Base-by-base conservation (phyloP, 2,888 invertebrate species). In the Andrena praecox region DNA sequence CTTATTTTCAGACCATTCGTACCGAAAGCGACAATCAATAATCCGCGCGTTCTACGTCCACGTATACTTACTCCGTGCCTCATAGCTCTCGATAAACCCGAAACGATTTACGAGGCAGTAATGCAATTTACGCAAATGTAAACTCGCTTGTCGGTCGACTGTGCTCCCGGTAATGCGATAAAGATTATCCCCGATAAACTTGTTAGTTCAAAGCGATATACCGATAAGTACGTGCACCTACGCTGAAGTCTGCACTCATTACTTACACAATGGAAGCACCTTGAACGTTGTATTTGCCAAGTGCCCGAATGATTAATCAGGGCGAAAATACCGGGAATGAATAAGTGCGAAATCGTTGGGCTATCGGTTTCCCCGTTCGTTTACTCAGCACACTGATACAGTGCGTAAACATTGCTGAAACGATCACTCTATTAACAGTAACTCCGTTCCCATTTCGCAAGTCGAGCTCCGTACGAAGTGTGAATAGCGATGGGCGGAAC, bases 51-150 rank as follows among this genome's bases (percentile, higher is more conserved):
- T 29, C 10, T 24, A 12, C 29, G 33, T 31, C 2, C n/a, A 20
- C 59, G 20, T 10, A 20, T 20, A 20, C 20, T 20, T 20, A 16
- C 8, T 31, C 42, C 27, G 54, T 48, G 8, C 16, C 7, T 69
- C 7, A 29, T 33, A 10, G 42, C 54, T 54, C 48, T 33, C 42
- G 12, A 42, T 33, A 54, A 67, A 69, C 24, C 3, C 24, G 24
- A 79, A n/a, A 64, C 52, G 50, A 68, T 72, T 80, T 80, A 82
- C 35, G 67, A 66, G 56, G 33, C 63, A 35, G 60, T 56, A 80
- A 76, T 60, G 24, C 29, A 50, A 68, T 70, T 81, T 69, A 66
- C 33, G 67, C 24, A 20, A 63, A 31, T 72, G 64, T 68, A 73
- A 72, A 72, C 29, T 16, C 31, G 35, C 2, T 12, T 24, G 4